A percentile compares a stretch with the other conserved stretches of the same genome.
These are phyloP conservation scores for Palythoa grandiflora DNA, from an alignment of 92 coral and sea anemone species.

Conservation along the genomic window DNA sequence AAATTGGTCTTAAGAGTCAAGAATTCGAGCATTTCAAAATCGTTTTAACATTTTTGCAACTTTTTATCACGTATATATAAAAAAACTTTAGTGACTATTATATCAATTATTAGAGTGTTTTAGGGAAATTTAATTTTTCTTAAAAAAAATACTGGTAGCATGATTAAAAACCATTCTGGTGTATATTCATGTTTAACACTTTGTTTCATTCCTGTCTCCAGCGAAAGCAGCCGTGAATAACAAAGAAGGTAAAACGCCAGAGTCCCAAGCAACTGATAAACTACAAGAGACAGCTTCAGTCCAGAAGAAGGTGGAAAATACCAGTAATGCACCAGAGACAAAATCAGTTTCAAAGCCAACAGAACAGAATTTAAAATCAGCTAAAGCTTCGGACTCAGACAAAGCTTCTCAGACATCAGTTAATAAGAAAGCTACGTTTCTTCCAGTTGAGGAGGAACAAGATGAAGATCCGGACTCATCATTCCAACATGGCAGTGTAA, in stretches of 20 bases:
- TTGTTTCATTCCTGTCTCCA: background rate
- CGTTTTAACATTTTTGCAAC: too few species aligned
- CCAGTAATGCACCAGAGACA: background rate
- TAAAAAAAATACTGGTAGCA: too few species aligned
- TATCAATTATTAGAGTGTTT: too few species aligned
- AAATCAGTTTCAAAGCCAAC: background rate
- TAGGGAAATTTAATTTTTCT: too few species aligned
- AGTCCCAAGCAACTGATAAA: background rate
- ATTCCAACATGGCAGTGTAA: conserved; percentile 92
- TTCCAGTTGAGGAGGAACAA: conserved; percentile 29
- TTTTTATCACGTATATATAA: too few species aligned
- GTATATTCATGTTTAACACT: background rate
- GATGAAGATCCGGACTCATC: conserved; percentile 70
- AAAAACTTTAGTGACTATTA: too few species aligned
- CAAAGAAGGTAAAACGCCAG: background rate
- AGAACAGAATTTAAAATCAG: background rate
- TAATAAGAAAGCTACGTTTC: conserved; percentile 9
- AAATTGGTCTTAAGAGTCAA: too few species aligned
- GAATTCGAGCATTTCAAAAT: too few species aligned
- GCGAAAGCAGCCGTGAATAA: background rate
- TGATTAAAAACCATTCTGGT: background rate
- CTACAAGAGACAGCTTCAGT: background rate
- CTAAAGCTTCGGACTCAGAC: background rate
- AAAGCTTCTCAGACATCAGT: conserved; percentile 8
- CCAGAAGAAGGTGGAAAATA: background rate